These are phyloP conservation scores for Leucoptera coffeella DNA, from an alignment of 2,888 invertebrate species.

Conservation along the genomic window DNA sequence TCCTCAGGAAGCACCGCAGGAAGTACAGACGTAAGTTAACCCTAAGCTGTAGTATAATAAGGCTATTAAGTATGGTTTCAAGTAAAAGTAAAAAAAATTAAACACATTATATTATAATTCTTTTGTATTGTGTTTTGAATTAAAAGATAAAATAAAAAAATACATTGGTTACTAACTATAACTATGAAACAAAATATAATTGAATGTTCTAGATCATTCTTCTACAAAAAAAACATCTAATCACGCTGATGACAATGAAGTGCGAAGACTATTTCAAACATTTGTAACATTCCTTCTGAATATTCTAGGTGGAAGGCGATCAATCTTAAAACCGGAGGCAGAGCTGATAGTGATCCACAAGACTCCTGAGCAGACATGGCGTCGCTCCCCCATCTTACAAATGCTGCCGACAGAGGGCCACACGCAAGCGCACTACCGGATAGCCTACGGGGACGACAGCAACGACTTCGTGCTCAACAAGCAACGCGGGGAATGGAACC, in stretches of 20 bases:
- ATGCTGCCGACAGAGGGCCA: conserved; percentile 26
- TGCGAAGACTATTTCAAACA: too few species aligned
- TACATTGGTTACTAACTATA: too few species aligned
- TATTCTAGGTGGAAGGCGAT: conserved; percentile 22
- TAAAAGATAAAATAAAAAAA: too few species aligned
- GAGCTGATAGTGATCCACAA: conserved; percentile 27
- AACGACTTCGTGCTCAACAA: conserved; percentile 25
- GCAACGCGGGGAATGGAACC: conserved; percentile 32
- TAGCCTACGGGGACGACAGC: conserved; percentile 26
- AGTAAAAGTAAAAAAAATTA: too few species aligned
- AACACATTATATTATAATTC: too few species aligned
- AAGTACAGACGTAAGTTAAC: too few species aligned
- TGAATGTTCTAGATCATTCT: too few species aligned
- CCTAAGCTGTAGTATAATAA: conserved; percentile 19
- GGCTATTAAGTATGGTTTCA: too few species aligned
- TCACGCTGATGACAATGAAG: too few species aligned
- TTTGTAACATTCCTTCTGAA: neutral
- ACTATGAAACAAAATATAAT: too few species aligned
- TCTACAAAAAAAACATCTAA: too few species aligned
- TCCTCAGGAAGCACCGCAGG: conserved; percentile 25
- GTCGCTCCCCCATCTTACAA: conserved; percentile 27
- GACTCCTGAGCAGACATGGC: conserved; percentile 27
- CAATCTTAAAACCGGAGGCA: conserved; percentile 26
- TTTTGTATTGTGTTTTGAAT: too few species aligned
- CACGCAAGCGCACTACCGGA: conserved; percentile 28